Evolutionary conservation across 2,113 vertebrate genomes (phyloP).

Genomic region (Podilymbus podiceps): DNA sequence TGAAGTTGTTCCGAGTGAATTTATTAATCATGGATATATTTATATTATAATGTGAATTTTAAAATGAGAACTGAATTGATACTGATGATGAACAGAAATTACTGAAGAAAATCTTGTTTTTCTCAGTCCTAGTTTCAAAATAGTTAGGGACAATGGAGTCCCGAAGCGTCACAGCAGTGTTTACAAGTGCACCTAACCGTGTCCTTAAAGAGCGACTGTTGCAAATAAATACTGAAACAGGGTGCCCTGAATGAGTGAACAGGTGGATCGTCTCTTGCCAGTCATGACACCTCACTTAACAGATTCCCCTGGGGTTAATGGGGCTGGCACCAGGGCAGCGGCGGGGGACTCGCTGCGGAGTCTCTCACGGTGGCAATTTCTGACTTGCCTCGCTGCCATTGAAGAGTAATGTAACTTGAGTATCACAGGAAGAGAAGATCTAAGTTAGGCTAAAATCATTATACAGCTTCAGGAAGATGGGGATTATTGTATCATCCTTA

Average conservation of each 20-base stretch:
- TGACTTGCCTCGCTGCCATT: neutral
- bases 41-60: neutral
- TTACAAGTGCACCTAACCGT: neutral
- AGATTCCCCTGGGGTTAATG: conserved; percentile 69
- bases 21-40: neutral
- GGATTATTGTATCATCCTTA: neutral
- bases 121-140: neutral
- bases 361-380: neutral
- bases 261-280: conserved; percentile 1
- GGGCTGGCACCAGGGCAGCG: conserved; percentile 44
- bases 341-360: neutral
- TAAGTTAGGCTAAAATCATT: neutral
- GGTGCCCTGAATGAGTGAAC: conserved; percentile 11
- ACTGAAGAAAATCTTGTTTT: neutral
- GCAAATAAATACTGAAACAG: neutral
- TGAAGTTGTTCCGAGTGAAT: neutral
- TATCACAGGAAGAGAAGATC: neutral
- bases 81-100: neutral
- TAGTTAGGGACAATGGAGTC: neutral
- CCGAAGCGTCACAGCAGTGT: rapidly evolving
- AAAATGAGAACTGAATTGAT: neutral
- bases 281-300: neutral
- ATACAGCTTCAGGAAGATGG: neutral
- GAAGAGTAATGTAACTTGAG: neutral
- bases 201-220: neutral